Evolutionary conservation across 2,888 invertebrate genomes (phyloP), one percentile per base, ranked within the genome.

Genomic region (Ophion slaviceki): DNA sequence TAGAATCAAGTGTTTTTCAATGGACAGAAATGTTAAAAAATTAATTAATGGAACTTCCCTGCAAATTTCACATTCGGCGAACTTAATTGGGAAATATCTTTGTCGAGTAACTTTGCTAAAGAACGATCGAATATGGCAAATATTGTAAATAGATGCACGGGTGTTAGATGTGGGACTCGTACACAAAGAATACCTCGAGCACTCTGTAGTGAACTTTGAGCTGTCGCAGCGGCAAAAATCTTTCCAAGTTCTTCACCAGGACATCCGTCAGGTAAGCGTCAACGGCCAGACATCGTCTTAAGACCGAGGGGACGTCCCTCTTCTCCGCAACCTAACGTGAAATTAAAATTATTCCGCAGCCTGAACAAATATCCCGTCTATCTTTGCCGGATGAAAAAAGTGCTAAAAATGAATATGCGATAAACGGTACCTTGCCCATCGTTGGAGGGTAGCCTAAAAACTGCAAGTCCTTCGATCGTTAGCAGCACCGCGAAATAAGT

Each of bases 181-280:
- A 53, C 11, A 2, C 53, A 4, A 53, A 0, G 11, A 24, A 4
- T 91, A 95, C 95, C 94, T 96, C 96, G n/a, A 96, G 90, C 11
- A 93, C 80, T 90, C 94, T 94, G 92, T 95, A 94, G 86, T 95
- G 92, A 1, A 94, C 92, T 87, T 94, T 93, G 17, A 94, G 88
- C 59, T 93, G 93, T 45, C 90, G 89, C 11, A 92, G 87, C 1
- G 93, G 92, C 75, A 93, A 85, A 71, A 91, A 90, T 64, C 89
- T 92, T 80, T 94, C 93, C 7, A 91, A 74, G 7, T 82, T 84
- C 74, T 90, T 92, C 17, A 94, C 93, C 82, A 94, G 91, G n/a
- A 87, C 83, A 72, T 94, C 90, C 2, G 94, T 94, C 2, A 94
- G 53, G 36, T 91, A 90, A 32, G 90, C 91, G 90, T 95, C 95